A percentile compares a stretch with the other conserved stretches of the same genome.
phyloP scores from a whole-genome alignment of 1,140 invertebrate genomes.

The Cotesia glomerata region DNA sequence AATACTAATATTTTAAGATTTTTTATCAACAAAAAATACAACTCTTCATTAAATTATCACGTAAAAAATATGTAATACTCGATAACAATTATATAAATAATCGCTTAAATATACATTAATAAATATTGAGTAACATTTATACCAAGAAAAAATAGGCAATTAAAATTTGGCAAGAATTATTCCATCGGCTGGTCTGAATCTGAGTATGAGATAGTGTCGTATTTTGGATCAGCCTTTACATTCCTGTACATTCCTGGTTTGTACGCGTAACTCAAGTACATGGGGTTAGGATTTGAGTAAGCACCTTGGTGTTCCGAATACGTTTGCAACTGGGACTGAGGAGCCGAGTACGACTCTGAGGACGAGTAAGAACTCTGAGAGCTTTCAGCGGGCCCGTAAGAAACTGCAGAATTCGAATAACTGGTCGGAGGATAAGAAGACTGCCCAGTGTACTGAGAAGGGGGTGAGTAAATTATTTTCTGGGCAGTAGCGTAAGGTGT shows the following conservation, averaged over 20 bases:
- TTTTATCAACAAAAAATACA: not conserved
- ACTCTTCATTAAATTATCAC: not conserved
- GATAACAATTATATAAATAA: not conserved
- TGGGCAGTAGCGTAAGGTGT: conserved; percentile 31
- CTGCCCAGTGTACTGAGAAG: conserved; percentile 24
- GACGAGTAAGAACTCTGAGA: conserved; percentile 18
- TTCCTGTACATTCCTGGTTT: conserved; percentile 39
- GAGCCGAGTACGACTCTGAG: conserved; percentile 20
- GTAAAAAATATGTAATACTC: not conserved
- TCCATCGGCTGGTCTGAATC: conserved; percentile 26
- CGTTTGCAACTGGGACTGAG: conserved; percentile 34
- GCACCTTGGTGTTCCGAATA: conserved; percentile 43
- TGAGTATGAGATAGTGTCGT: conserved; percentile 61
- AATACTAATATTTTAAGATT: too few relatives aligned
- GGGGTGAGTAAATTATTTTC: conserved; percentile 19
- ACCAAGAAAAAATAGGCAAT: not conserved
- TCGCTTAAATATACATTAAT: not conserved
- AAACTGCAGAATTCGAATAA: conserved; percentile 29
- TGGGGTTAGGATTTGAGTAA: conserved; percentile 46
- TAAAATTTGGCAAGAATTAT: not conserved
- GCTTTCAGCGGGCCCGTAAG: not conserved
- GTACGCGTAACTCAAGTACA: conserved; percentile 43
- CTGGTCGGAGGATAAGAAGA: conserved; percentile 29
- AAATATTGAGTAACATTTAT: conserved; percentile 15
- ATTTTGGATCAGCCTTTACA: conserved; percentile 38